Percentiles rank a stretch among this genome's conserved stretches.
Conservation (phyloP, 2,888 invertebrate species). For the Neria commutata region DNA sequence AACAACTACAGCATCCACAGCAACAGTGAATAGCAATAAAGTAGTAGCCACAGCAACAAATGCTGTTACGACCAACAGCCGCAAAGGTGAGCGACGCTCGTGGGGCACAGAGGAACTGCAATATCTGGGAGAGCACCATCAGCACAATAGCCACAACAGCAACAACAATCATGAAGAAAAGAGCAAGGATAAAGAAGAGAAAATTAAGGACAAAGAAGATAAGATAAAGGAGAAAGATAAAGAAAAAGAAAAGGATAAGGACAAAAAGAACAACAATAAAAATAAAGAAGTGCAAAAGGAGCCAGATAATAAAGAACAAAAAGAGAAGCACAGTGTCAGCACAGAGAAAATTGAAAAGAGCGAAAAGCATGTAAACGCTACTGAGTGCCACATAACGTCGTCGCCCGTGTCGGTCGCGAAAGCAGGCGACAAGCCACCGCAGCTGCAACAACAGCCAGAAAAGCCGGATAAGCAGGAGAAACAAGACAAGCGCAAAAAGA, state of each 20-base stretch:
- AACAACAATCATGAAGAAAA: constrained; percentile 6
- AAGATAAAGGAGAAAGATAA: constrained; percentile 31
- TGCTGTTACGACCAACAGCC: constrained; percentile 28
- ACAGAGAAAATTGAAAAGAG: constrained; percentile 16
- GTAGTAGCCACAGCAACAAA: constrained; percentile 14
- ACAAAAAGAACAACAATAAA: constrained; percentile 30
- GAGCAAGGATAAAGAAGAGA: neutral
- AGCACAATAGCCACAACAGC: constrained; percentile 24
- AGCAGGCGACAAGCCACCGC: constrained; percentile 3
- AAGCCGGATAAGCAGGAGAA: constrained; percentile 6
- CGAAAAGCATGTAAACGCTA: constrained; percentile 19
- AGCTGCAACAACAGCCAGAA: constrained; percentile 1
- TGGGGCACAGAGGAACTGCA: constrained; percentile 72
- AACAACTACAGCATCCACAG: neutral
- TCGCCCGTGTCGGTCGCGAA: constrained; percentile 8
- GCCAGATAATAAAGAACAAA: too few relatives aligned
- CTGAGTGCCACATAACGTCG: neutral
- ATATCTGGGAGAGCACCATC: constrained; percentile 54
- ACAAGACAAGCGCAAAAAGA: constrained; percentile 36
- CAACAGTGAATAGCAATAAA: neutral
- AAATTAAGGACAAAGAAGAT: constrained; percentile 23
- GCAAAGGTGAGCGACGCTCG: constrained; percentile 66
- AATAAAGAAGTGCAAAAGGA: too few relatives aligned
- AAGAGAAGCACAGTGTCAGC: constrained; percentile 24
- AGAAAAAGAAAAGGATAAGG: constrained; percentile 26